Base-by-base conservation (phyloP, 92 coral and sea anemone species). In the Epizoanthus rinbou region DNA sequence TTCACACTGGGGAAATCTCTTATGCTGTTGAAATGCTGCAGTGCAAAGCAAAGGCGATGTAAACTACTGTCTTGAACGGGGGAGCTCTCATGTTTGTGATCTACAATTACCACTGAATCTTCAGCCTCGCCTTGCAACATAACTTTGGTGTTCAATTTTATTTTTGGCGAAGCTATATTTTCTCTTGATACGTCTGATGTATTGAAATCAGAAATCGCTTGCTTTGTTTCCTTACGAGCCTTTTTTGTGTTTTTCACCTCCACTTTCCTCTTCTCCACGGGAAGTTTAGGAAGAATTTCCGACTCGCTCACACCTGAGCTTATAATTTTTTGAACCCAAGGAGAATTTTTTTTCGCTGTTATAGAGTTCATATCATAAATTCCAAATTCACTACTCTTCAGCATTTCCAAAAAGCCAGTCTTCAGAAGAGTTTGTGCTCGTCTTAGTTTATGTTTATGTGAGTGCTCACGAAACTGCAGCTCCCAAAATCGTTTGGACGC, bases 341-440 rank as follows among this genome's bases (percentile, higher is more conserved):
- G 75, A 11, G 98, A 93, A 3, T 85, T 79, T 37, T 59, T 60
- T 33, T 91, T 86, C 52, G 33, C 22, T 22, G 70, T 80, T 86
- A 86, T 81, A 19, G 82, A 15, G 33, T 82, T 84, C 39, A 78
- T 28, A 28, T 93, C 98, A 79, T 88, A 93, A 75, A 93, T 93
- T 72, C 98, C 98, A 39, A 66, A 60, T 57, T 85, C 88, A 72
- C 93, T 93, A 47, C 71, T 79, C 57, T 89, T 87, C 17, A 93
- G 86, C 98, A 93, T 93, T 86, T 89, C 88, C 68, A 93, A 52
- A 37, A 91, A 93, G 28, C 75, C 85, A 10, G 88, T 91, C 23
- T 86, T 82, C 66, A 62, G 37, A 45, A 72, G 75, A 3, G 72
- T 45, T 43, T 69, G 64, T 8, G 66, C n/a, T 24, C 24, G 23